Evolutionary conservation across 2,113 vertebrate species (phyloP).

Genomic region (Strix uralensis): DNA sequence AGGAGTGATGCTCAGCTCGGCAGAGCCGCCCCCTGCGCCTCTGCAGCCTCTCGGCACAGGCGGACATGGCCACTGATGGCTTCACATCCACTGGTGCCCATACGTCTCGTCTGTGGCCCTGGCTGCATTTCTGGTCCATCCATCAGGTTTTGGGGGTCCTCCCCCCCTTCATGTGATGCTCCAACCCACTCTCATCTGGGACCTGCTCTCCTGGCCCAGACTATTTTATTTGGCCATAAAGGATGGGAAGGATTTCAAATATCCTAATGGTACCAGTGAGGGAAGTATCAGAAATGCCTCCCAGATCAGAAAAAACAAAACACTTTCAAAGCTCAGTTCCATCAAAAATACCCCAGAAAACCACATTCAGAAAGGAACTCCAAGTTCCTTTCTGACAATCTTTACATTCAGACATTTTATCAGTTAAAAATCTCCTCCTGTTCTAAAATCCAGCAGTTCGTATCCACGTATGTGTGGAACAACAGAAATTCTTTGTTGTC

Average conservation of each 20-base stretch:
- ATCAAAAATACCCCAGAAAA: neutral
- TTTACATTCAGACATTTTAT: neutral
- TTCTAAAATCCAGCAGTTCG: neutral
- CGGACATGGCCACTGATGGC: fast-evolving
- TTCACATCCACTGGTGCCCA: fast-evolving
- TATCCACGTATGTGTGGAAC: fast-evolving
- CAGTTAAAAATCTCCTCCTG: neutral
- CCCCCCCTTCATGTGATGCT: fast-evolving
- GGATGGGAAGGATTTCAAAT: neutral
- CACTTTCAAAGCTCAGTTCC: neutral
- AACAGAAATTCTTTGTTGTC: neutral
- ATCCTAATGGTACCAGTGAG: neutral
- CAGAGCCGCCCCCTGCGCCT: too few relatives aligned
- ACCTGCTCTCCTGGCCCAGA: neutral
- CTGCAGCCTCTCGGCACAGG: neutral
- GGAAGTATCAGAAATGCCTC: neutral
- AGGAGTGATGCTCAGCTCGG: neutral
- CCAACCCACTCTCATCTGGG: neutral
- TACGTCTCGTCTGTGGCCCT: fast-evolving
- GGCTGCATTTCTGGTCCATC: neutral
- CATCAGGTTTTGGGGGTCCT: neutral
- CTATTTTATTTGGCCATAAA: neutral
- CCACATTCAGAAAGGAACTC: neutral
- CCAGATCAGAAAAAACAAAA: neutral
- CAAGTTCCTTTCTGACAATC: neutral